Evolutionary conservation across 1,140 invertebrate species (phyloP), one percentile per base, ranked within the genome.

Genomic region (Lepidurus apus): DNA sequence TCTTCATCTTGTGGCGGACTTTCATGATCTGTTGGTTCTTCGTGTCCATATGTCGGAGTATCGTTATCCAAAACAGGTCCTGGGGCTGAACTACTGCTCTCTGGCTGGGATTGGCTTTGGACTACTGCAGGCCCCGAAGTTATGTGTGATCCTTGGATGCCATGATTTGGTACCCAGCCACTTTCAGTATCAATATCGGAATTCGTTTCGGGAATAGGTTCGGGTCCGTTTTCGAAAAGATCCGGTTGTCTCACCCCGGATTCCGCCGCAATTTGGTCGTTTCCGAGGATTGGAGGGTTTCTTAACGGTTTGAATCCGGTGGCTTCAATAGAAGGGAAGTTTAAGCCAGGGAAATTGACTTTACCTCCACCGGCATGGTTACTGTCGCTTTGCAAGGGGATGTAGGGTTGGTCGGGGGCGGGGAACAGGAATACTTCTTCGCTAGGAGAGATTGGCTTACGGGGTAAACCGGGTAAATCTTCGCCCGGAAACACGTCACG

Each of bases 381-480:
- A 4, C 13, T 21, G 0, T 65, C 53, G 1, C 21, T 65, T 65
- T 65, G 53, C 13, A 65, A 65, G 21, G 53, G 53, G 8, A 65
- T 65, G 21, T 65, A 65, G 8, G 53, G 53, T 21, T 65, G 53
- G 3, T 65, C n/a, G 6, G 53, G 53, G 13, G 53, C 53, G 7
- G 53, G 53, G 13, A 65, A 65, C 17, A 65, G 4, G 21, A 65
- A 65, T 5, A 65, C 13, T 17, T 65, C 53, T 65, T 65, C 53
- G 21, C 53, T 65, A 21, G 53, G 53, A 8, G 75, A 21, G 24
- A 77, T 26, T 13, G 75, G 75, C 44, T 77, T 47, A 17, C 75
- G 75, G 24, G 75, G 75, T 1, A 6, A 43, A 75, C 74, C 74
- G 34, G 74, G 74, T 26, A 75, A 75, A 21, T 75, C 34, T 43